Conservation (phyloP, 2,888 invertebrate genomes). For the Halictus quadricinctus region DNA sequence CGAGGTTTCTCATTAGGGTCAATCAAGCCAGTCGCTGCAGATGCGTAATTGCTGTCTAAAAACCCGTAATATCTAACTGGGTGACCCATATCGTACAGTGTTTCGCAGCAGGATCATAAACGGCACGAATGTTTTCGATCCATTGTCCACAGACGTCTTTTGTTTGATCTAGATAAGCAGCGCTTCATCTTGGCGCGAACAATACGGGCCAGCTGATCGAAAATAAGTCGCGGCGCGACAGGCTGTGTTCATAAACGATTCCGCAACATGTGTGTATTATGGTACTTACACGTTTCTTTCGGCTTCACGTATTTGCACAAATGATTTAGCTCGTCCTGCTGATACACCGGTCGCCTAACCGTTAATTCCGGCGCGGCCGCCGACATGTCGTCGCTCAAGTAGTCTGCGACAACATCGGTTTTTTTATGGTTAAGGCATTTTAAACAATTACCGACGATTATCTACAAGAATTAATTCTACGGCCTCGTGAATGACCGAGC, state of each 20-base stretch:
- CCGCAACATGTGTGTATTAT: neutral
- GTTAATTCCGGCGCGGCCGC: slow-evolving; percentile 77
- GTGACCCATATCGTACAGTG: neutral
- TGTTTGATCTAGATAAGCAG: slow-evolving; percentile 8
- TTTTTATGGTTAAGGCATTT: neutral
- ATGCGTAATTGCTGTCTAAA: slow-evolving; percentile 1
- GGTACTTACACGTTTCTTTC: slow-evolving; percentile 81
- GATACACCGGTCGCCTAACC: slow-evolving; percentile 87
- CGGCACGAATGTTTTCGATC: neutral
- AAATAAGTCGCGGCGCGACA: neutral
- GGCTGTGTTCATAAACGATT: neutral
- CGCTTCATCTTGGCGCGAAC: neutral
- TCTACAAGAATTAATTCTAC: no score
- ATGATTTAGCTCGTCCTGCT: slow-evolving; percentile 87
- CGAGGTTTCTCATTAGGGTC: neutral
- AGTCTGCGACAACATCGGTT: slow-evolving; percentile 51
- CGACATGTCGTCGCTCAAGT: slow-evolving; percentile 72
- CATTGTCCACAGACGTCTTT: neutral
- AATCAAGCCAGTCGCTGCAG: neutral
- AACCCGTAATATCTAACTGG: neutral
- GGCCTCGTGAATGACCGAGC: no score
- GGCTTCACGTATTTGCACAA: slow-evolving; percentile 86
- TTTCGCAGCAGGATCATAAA: neutral
- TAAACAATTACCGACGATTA: no score
- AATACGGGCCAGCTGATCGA: neutral